Conservation (phyloP, 2,113 vertebrate genomes). For the Corythaeola cristata region DNA sequence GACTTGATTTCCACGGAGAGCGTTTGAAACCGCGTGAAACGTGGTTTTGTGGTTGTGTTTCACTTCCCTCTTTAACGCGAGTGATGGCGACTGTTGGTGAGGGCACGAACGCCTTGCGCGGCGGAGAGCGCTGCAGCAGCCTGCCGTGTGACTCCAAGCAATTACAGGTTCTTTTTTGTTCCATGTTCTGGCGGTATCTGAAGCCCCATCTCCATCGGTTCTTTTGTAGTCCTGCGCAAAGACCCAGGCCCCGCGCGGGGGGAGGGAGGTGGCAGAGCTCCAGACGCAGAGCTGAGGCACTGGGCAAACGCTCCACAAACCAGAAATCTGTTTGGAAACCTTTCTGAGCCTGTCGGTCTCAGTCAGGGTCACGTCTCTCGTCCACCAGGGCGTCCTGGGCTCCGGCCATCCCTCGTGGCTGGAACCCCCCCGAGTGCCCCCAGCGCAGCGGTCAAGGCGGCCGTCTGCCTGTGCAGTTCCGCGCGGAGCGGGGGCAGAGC, state of each 20-base stretch:
- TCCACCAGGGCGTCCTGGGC: background rate
- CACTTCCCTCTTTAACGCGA: background rate
- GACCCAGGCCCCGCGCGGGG: rapidly evolving
- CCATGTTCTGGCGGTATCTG: background rate
- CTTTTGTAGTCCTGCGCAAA: background rate
- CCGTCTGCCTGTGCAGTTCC: background rate
- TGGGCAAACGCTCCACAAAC: rapidly evolving
- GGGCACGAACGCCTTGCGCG: rapidly evolving
- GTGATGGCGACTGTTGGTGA: rapidly evolving
- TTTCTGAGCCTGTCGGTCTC: rapidly evolving
- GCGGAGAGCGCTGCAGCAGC: background rate
- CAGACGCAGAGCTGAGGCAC: rapidly evolving
- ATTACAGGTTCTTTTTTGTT: background rate
- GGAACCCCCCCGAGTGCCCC: background rate
- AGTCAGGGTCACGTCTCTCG: background rate
- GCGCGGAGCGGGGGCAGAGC: background rate
- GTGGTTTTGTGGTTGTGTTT: background rate
- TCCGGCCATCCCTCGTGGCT: background rate
- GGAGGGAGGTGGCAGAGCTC: background rate
- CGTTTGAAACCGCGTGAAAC: background rate
- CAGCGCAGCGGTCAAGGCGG: background rate
- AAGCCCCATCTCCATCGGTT: background rate
- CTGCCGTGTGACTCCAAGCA: background rate
- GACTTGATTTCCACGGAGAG: background rate
- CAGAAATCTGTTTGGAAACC: background rate